Base-by-base conservation (phyloP, 2,888 invertebrate genomes). In the Rhynchonema sp. region DNA sequence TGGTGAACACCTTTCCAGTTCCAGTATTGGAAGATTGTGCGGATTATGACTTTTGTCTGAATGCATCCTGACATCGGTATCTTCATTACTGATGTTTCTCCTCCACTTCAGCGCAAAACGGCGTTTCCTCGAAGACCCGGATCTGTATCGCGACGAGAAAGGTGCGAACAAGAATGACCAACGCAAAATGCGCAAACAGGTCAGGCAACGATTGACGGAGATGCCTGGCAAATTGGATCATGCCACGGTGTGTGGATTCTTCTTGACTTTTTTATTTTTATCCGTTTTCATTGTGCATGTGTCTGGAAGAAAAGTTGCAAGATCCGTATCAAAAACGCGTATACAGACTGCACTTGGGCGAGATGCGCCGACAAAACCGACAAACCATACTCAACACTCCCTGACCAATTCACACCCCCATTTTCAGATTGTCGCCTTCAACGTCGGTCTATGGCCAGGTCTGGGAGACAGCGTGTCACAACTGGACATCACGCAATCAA, bases 151-250 rank as follows among this genome's bases (percentile, higher is more conserved):
- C 64, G 61, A 55, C 17, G 49, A 61, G 38, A 23, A 30, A 27
- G 62, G 61, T 23, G 63, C 61, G 30, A 64, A 64, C 17, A 67
- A 63, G 54, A 60, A 63, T 22, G 68, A 68, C 46, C 64, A 84
- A 70, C 79, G 83, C 65, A 75, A 78, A n/a, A 78, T 84, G 56
- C 76, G 85, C 62, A 81, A 82, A 67, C 79, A 80, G 65, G 81
- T 85, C 59, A 80, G 86, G 64, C 84, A 85, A 64, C 83, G 83
- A 72, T 81, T 85, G 67, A 79, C 81, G 26, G 81, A 82, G 74
- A 81, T 88, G 66, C 87, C 88, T 0, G 88, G 88, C 1, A 89
- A 89, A 74, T 76, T 89, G 65, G 88, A 89, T 74, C 88, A 88
- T 74, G 88, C 88, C 27, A 84, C 85, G 2, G 83, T 86, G 26